Evolutionary conservation across 2,888 invertebrate species (phyloP).

Genomic region (Parapristionchus giblindavisi): DNA sequence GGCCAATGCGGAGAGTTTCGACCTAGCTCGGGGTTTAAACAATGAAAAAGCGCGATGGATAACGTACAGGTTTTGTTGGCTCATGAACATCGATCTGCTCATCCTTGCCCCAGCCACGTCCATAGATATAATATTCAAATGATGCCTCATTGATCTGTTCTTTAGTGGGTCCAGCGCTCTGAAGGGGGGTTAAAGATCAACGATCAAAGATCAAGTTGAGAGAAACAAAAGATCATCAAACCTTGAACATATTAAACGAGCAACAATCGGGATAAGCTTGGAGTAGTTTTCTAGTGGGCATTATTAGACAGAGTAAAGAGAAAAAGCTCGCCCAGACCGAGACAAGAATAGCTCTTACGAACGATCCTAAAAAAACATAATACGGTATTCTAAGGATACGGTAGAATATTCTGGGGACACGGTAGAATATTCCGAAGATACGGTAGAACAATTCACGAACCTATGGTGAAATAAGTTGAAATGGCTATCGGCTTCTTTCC

Average conservation of each 20-base stretch:
- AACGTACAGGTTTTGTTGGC: no score
- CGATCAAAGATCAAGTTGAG: no score
- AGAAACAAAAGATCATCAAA: not conserved
- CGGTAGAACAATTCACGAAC: not conserved
- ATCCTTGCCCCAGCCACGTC: conserved; percentile 82
- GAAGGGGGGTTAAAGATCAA: no score
- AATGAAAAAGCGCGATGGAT: no score
- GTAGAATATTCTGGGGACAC: no score
- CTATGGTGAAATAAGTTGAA: conserved; percentile 10
- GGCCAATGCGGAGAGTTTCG: no score
- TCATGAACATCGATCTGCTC: conserved; percentile 44
- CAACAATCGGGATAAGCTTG: conserved; percentile 80
- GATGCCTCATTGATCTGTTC: conserved; percentile 72
- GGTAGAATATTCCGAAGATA: not conserved
- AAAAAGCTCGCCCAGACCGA: conserved; percentile 72
- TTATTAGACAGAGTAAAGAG: conserved; percentile 76
- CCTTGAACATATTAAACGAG: conserved; percentile 79
- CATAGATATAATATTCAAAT: conserved; percentile 80
- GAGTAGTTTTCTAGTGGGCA: conserved; percentile 78
- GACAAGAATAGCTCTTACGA: conserved; percentile 76
- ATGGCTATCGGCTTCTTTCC: conserved; percentile 2
- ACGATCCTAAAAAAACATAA: conserved; percentile 68
- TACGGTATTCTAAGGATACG: no score
- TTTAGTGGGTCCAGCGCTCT: conserved; percentile 74
- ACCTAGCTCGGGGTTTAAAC: no score